Percentiles rank a stretch among this genome's conserved stretches.
Evolutionary conservation across 2,113 vertebrate species (phyloP).

Genomic region (Aldabrachelys gigantea): DNA sequence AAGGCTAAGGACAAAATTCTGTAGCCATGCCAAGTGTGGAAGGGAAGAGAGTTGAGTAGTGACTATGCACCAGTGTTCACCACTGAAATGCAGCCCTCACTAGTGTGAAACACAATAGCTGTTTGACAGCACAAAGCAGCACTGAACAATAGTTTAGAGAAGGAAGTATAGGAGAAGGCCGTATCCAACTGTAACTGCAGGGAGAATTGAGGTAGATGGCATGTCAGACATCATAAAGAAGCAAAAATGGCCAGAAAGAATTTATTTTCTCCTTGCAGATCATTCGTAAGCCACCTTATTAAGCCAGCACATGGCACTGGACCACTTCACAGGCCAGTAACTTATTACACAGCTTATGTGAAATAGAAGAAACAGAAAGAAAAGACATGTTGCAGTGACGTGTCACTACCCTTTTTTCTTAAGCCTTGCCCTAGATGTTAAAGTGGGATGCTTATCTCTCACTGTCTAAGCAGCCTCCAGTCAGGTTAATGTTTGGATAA

Average conservation of each 20-base stretch:
- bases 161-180: not conserved
- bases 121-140: not conserved
- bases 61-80: not conserved
- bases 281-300: not conserved
- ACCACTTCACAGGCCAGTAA: not conserved
- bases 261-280: not conserved
- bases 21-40: not conserved
- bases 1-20: not conserved
- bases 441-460: not conserved
- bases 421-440: not conserved
- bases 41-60: not conserved
- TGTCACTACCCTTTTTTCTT: not conserved
- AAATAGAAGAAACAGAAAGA: not conserved
- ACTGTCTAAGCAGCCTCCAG: not conserved
- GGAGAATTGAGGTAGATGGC: not conserved
- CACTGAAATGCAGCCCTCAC: rapidly evolving
- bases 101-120: not conserved
- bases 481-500: not conserved
- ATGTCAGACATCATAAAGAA: not conserved
- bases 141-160: not conserved
- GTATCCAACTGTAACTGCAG: not conserved
- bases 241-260: not conserved
- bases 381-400: not conserved
- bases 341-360: not conserved
- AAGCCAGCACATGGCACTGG: not conserved